These are phyloP conservation scores for Mycalesis mineus DNA, from an alignment of 2,888 invertebrate species.

Conservation along the genomic window DNA sequence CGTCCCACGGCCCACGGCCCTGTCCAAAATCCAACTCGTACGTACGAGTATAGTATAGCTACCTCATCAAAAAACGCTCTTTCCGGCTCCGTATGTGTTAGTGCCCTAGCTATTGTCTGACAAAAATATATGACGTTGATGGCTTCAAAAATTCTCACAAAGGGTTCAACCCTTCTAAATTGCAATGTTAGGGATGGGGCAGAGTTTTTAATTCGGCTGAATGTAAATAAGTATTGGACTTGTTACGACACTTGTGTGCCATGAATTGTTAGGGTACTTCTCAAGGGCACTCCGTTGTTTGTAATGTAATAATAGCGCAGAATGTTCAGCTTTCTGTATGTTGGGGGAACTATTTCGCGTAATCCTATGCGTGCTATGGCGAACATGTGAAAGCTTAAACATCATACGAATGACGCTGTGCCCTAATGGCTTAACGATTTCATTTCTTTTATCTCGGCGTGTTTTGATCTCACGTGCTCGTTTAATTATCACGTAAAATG, in stretches of 20 bases:
- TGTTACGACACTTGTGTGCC: slow-evolving; percentile 72
- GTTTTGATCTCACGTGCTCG: slow-evolving; percentile 18
- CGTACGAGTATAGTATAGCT: no score
- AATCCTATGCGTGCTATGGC: slow-evolving; percentile 36
- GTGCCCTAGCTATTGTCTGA: slow-evolving; percentile 56
- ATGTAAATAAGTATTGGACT: slow-evolving; percentile 76
- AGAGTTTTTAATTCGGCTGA: slow-evolving; percentile 67
- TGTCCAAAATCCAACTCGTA: slow-evolving; percentile 26
- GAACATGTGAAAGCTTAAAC: slow-evolving; percentile 22
- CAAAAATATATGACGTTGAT: slow-evolving; percentile 55
- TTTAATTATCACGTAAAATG: slow-evolving; percentile 28
- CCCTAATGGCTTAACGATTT: slow-evolving; percentile 2
- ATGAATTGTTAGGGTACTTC: slow-evolving; percentile 66
- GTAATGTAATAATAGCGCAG: slow-evolving; percentile 71
- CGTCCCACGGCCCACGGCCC: slow-evolving; percentile 36
- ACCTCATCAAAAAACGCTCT: slow-evolving; percentile 31
- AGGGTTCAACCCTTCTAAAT: slow-evolving; percentile 73
- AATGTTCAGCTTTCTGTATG: slow-evolving; percentile 53
- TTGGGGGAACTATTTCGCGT: slow-evolving; percentile 50
- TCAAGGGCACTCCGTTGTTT: slow-evolving; percentile 69
- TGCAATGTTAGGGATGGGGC: slow-evolving; percentile 65
- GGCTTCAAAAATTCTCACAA: slow-evolving; percentile 61
- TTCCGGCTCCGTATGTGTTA: slow-evolving; percentile 46
- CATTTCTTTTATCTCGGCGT: slow-evolving; percentile 1
- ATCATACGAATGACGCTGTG: slow-evolving; percentile 11